phyloP scores from a whole-genome alignment of 2,113 vertebrate species.

The Mormoops blainvillei region DNA sequence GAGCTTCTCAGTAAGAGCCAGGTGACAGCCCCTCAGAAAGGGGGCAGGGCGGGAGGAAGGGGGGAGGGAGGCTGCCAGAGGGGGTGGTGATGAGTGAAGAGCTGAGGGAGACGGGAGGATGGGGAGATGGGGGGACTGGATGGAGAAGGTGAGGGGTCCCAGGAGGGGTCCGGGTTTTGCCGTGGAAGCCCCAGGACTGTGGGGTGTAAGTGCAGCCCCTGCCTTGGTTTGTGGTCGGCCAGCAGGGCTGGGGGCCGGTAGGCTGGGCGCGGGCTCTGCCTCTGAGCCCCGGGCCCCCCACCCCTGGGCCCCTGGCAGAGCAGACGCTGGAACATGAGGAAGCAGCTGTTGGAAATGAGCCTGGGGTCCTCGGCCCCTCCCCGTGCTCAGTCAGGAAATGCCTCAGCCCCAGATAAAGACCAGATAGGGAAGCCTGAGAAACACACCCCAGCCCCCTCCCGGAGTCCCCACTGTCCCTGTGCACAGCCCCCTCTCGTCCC shows the following conservation, averaged over 20 bases:
- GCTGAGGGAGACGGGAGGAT: not conserved
- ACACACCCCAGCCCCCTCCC: not conserved
- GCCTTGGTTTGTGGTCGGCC: accelerated
- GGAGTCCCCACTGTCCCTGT: accelerated
- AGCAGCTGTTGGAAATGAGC: not conserved
- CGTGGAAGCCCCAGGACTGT: not conserved
- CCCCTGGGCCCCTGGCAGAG: not conserved
- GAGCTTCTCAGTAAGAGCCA: not conserved
- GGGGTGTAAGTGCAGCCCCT: not conserved
- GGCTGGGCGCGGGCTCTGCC: not conserved
- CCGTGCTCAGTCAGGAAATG: not conserved
- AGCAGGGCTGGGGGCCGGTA: not conserved
- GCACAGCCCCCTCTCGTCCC: not conserved
- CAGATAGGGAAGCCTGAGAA: not conserved
- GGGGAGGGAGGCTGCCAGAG: not conserved
- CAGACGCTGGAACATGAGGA: not conserved
- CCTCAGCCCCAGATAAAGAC: not conserved
- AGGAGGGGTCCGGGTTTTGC: not conserved
- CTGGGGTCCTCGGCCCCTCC: not conserved
- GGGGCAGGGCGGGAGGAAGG: not conserved
- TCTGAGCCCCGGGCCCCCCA: not conserved
- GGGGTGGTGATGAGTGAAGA: not conserved
- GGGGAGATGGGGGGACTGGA: not conserved
- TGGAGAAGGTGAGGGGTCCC: not conserved
- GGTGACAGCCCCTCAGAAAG: not conserved